phyloP scores from a whole-genome alignment of 37 sponge, comb jelly and placozoan species.

The Chondrilla cf. caribensis region DNA sequence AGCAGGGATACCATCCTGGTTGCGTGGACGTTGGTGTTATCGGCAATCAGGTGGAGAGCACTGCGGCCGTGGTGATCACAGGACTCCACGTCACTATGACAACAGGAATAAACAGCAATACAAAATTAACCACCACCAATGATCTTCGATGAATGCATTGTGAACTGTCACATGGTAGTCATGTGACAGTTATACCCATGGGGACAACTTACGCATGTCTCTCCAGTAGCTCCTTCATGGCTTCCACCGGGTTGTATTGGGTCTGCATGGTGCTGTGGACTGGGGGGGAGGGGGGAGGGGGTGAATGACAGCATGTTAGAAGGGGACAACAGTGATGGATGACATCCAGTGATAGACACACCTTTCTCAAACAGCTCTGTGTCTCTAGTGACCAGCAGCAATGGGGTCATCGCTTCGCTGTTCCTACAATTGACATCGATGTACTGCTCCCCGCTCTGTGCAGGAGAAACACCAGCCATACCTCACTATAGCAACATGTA shows the following conservation, averaged over 20 bases:
- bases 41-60: constrained; percentile 75
- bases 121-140: too few species aligned
- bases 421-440: constrained; percentile 82
- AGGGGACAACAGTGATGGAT: too few species aligned
- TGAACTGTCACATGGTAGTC: too few species aligned
- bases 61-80: constrained; percentile 68
- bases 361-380: constrained; percentile 72
- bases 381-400: constrained; percentile 87
- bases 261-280: constrained; percentile 66
- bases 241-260: constrained; percentile 80
- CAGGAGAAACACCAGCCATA: neutral
- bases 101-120: neutral
- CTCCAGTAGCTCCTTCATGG: constrained; percentile 64
- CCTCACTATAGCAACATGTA: too few species aligned
- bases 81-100: constrained; percentile 59
- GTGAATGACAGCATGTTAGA: neutral
- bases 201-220: constrained; percentile 77
- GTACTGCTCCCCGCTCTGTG: constrained; percentile 45
- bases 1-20: constrained; percentile 75
- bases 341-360: too few species aligned
- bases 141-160: too few species aligned
- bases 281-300: neutral
- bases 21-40: constrained; percentile 56
- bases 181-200: too few species aligned
- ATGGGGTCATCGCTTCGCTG: constrained; percentile 76